These are phyloP conservation scores for Pocillopora meandrina DNA, from an alignment of 92 coral and sea anemone genomes.

Conservation along the genomic window DNA sequence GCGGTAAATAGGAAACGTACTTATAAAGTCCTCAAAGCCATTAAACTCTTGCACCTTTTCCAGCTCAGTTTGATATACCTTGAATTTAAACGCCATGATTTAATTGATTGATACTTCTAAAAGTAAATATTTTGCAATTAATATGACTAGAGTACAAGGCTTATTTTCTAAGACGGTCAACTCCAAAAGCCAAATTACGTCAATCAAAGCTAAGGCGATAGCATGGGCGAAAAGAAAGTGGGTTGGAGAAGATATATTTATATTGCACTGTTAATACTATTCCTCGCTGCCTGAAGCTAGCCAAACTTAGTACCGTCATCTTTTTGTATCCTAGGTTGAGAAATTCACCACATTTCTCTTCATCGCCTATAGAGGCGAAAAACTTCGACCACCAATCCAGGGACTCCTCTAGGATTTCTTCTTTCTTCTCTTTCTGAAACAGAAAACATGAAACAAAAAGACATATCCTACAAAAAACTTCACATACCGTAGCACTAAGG, in stretches of 20 bases:
- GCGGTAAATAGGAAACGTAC: conserved; percentile 75
- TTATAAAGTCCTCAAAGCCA: conserved; percentile 80
- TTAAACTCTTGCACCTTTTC: conserved; percentile 71
- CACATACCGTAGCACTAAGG: too few relatives aligned
- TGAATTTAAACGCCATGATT: background rate
- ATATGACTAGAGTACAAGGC: too few relatives aligned
- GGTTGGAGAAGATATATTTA: too few relatives aligned
- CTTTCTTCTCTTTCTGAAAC: conserved; percentile 30
- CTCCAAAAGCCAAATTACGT: too few relatives aligned
- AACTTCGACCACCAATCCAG: conserved; percentile 95
- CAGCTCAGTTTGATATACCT: conserved; percentile 80
- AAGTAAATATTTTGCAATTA: too few relatives aligned
- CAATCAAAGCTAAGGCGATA: too few relatives aligned
- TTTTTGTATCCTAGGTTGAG: conserved; percentile 66
- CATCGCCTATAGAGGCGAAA: conserved; percentile 71
- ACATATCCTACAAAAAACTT: background rate
- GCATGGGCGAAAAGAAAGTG: too few relatives aligned
- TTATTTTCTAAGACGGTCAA: too few relatives aligned
- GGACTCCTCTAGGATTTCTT: conserved; percentile 50
- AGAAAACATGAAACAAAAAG: background rate
- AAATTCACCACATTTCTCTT: conserved; percentile 70
- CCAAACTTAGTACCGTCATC: conserved; percentile 54
- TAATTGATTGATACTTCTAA: background rate
- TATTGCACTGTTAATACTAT: too few relatives aligned
- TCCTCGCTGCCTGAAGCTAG: too few relatives aligned